Evolutionary conservation across 2,888 invertebrate species (phyloP).

Genomic region (Romanomermis culicivorax): DNA sequence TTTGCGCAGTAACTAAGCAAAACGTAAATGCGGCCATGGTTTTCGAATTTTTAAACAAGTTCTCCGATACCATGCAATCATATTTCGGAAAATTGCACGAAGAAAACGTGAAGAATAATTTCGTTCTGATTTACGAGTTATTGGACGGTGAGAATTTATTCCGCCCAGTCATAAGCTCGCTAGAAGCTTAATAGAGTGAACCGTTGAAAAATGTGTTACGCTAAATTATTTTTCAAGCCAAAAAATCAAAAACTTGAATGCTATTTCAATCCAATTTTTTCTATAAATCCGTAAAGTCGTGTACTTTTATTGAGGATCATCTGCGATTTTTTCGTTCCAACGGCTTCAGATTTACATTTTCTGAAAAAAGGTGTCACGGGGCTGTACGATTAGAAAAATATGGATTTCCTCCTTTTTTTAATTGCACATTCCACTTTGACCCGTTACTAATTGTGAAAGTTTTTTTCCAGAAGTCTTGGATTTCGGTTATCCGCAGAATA

Average conservation of each 20-base stretch:
- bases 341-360: too few relatives aligned
- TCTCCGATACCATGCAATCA: slow-evolving; percentile 79
- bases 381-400: too few relatives aligned
- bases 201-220: not conserved
- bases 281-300: not conserved
- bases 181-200: not conserved
- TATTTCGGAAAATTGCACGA: slow-evolving; percentile 99
- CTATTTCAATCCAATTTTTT: too few relatives aligned
- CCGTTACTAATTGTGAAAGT: too few relatives aligned
- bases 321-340: too few relatives aligned
- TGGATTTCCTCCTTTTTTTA: too few relatives aligned
- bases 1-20: slow-evolving; percentile 98
- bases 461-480: slow-evolving; percentile 67
- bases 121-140: slow-evolving; percentile 94
- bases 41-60: slow-evolving; percentile 90
- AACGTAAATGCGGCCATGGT: slow-evolving; percentile 99
- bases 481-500: slow-evolving; percentile 98
- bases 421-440: too few relatives aligned
- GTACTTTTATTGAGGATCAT: not conserved
- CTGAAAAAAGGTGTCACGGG: too few relatives aligned
- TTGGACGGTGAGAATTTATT: slow-evolving; percentile 53
- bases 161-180: not conserved
- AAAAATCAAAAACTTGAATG: too few relatives aligned
- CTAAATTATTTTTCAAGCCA: not conserved
- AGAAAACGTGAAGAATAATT: slow-evolving; percentile 99